These are phyloP conservation scores for Pelvicachromis taeniatus DNA, from an alignment of 2,113 vertebrate species.

Conservation along the genomic window DNA sequence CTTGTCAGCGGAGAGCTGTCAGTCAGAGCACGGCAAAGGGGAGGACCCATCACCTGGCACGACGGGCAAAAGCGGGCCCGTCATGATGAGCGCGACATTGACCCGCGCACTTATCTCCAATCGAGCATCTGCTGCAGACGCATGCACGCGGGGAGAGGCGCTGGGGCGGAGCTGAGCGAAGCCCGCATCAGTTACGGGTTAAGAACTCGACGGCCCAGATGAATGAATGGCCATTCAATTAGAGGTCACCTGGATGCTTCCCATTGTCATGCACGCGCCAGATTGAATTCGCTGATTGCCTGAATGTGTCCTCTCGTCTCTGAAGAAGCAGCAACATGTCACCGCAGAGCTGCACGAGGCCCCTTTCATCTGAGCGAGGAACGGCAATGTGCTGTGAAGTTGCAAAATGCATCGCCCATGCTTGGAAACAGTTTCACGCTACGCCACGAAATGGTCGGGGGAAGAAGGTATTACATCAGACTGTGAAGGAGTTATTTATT, in stretches of 20 bases:
- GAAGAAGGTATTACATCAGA: slow-evolving; percentile 14
- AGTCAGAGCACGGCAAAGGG: slow-evolving; percentile 45
- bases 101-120: slow-evolving; percentile 60
- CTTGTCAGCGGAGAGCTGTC: slow-evolving; percentile 63
- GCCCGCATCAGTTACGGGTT: slow-evolving; percentile 41
- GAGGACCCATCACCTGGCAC: slow-evolving; percentile 43
- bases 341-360: neutral
- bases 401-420: neutral
- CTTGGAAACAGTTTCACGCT: neutral
- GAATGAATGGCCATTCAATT: slow-evolving; percentile 43
- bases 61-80: slow-evolving; percentile 30
- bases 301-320: neutral
- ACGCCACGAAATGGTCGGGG: neutral
- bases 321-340: neutral
- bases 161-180: slow-evolving; percentile 14
- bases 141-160: neutral
- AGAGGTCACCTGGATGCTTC: slow-evolving; percentile 58
- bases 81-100: slow-evolving; percentile 58
- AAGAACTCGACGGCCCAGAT: slow-evolving; percentile 4
- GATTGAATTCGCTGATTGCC: slow-evolving; percentile 52
- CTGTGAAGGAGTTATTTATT: slow-evolving; percentile 36
- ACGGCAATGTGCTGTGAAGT: neutral
- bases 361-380: neutral
- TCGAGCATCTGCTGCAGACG: slow-evolving; percentile 68
- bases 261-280: slow-evolving; percentile 44